These are phyloP conservation scores for Micrastur ruficollis DNA, from an alignment of 2,797 vertebrate genomes.

Conservation along the genomic window DNA sequence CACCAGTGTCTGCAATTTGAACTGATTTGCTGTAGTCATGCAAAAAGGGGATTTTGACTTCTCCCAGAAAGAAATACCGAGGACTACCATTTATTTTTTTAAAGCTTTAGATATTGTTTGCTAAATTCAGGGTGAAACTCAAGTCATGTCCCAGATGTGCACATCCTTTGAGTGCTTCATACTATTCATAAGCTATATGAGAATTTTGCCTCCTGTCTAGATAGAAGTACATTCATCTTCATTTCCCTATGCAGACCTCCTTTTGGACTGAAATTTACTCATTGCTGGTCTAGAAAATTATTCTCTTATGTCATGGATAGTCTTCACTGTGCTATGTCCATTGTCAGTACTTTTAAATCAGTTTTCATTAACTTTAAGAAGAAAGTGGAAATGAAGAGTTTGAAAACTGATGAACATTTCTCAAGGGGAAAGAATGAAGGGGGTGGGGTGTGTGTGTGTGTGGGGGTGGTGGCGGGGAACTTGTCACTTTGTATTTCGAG, in stretches of 20 bases:
- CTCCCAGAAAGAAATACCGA: background rate
- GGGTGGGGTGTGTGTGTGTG: too few relatives aligned
- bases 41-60: background rate
- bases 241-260: background rate
- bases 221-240: background rate
- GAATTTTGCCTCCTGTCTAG: background rate
- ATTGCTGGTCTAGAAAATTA: background rate
- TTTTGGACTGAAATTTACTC: background rate
- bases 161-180: background rate
- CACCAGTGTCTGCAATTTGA: background rate
- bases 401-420: background rate
- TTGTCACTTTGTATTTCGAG: background rate
- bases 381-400: background rate
- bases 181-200: background rate
- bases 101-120: constrained; percentile 1
- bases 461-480: too few relatives aligned
- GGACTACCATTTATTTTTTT: background rate
- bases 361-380: background rate
- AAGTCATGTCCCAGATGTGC: background rate
- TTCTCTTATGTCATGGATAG: background rate
- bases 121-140: background rate
- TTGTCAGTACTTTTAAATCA: background rate
- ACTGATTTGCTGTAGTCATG: background rate
- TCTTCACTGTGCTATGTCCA: background rate
- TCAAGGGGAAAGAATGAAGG: background rate